These are phyloP conservation scores for Spheniscus mendiculus DNA, from an alignment of 2,113 vertebrate species.

Conservation along the genomic window DNA sequence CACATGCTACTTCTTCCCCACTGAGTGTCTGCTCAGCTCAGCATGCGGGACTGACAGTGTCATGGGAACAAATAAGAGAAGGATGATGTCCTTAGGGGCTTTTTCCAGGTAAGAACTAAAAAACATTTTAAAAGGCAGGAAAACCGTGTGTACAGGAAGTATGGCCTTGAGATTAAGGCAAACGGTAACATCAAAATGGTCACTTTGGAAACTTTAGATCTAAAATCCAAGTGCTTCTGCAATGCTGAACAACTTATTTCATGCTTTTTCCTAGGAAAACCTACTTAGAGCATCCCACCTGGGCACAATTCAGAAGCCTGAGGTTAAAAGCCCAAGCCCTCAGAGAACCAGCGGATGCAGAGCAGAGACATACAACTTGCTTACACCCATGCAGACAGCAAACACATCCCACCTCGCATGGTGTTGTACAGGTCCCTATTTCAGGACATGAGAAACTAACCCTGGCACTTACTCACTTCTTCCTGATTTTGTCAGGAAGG, in stretches of 20 bases:
- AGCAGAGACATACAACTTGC: background rate
- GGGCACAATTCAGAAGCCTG: background rate
- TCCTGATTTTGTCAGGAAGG: background rate
- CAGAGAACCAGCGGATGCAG: background rate
- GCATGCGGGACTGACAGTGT: rapidly evolving
- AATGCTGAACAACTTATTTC: background rate
- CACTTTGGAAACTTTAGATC: background rate
- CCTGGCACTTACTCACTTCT: background rate
- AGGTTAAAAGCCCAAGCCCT: background rate
- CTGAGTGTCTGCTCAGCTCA: background rate
- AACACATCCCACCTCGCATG: background rate
- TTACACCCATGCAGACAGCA: background rate
- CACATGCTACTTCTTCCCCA: background rate
- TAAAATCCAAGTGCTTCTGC: background rate
- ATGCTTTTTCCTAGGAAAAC: background rate
- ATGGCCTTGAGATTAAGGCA: background rate
- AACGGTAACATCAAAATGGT: background rate
- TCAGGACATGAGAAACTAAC: background rate
- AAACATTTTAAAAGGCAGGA: background rate
- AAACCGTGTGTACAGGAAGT: background rate
- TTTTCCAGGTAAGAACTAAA: background rate
- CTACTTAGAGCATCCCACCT: background rate
- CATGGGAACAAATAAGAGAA: background rate
- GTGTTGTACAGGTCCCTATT: background rate
- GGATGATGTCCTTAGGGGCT: rapidly evolving